Percentiles rank a stretch among this genome's conserved stretches.
Evolutionary conservation across 2,797 vertebrate genomes (phyloP).

Genomic region (Sylvilagus floridanus): DNA sequence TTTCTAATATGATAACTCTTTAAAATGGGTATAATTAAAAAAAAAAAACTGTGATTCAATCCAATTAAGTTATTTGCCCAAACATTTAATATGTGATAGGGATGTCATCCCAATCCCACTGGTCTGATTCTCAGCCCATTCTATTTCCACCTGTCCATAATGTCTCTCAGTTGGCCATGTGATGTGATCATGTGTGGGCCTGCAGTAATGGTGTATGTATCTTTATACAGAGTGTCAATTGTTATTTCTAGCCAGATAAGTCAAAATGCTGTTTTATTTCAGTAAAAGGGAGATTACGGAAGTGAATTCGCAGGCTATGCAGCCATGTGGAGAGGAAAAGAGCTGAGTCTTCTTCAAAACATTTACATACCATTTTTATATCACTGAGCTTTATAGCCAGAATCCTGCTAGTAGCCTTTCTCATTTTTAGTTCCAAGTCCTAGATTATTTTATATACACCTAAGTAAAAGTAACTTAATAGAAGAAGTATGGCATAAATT

Average conservation of each 20-base stretch:
- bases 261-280: neutral
- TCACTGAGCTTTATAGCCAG: too few species aligned
- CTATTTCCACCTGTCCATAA: neutral
- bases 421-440: neutral
- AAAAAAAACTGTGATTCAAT: neutral
- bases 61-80: neutral
- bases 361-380: neutral
- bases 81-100: neutral
- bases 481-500: neutral
- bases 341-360: neutral
- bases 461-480: conserved; percentile 31
- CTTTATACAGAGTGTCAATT: neutral
- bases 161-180: neutral
- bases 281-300: neutral
- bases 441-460: neutral
- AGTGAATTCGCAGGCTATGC: neutral
- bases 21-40: neutral
- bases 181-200: neutral
- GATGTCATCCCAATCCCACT: neutral
- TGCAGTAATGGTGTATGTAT: neutral
- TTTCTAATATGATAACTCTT: conserved; percentile 40
- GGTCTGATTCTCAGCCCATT: neutral
- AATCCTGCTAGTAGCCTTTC: neutral
- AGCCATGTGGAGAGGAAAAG: neutral
- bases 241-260: neutral